Base-by-base conservation (phyloP, 2,888 invertebrate genomes). In the Eupeodes latifasciatus region DNA sequence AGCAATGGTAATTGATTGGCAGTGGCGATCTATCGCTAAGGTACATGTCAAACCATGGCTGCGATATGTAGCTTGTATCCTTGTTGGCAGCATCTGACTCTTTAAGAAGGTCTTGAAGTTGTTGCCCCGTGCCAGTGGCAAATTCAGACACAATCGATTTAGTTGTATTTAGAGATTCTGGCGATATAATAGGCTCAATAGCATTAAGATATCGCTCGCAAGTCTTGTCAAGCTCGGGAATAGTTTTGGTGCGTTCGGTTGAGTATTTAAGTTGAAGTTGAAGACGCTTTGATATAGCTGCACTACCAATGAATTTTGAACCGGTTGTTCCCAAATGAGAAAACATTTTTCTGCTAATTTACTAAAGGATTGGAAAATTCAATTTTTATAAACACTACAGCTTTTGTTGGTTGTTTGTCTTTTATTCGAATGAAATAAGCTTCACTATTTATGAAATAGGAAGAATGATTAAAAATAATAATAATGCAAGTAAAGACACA, bases 11-110 rank as follows among this genome's bases (percentile, higher is more conserved):
- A 94, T 99, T 99, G 14, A 99, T 96, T 0, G 98, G 98, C 61
- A 99, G 94, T 0, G 99, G 96, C 61, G 94, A 95, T 59, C 99
- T 95, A 91, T 98, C 98, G 83, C 95, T 95, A 61, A 99, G 94
- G 94, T 99, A 99, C 96, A 98, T 97, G 92, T 99, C 97, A 94
- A 97, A 99, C 99, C 99, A 99, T 66, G 97, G 97, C 84, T 96
- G 96, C 11, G 97, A 97, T 91, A 99, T 98, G 92, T 99, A 99
- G 92, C 98, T 99, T 0, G 99, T 99, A 89, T 98, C 96, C 91
- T 96, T 97, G 92, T 99, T 97, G 16, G 93, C 93, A 90, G 95
- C 95, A 93, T 99, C 97, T 81, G 95, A 94, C 4, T 94, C 93
- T 80, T 96, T 92, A 5, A 99, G 94, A 91, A 95, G 94, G 7